phyloP scores from a whole-genome alignment of 1,140 invertebrate genomes.

The Asbolus verrucosus region DNA sequence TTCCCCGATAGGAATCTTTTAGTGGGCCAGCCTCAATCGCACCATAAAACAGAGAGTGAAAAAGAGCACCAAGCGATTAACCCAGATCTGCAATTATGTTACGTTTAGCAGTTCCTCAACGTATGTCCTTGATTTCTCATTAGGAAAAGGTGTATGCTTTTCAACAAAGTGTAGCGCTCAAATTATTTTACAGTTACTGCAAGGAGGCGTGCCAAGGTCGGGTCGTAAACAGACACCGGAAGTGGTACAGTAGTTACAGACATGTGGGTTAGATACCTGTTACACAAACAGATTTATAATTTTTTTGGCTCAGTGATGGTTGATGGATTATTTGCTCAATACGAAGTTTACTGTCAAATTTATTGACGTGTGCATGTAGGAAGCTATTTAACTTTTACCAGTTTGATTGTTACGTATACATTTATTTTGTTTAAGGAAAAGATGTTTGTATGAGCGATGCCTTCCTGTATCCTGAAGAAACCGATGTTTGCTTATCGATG shows the following conservation, averaged over 20 bases:
- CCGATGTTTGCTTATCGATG: too few species aligned
- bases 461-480: too few species aligned
- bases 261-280: slow-evolving; percentile 1
- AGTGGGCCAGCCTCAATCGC: too few species aligned
- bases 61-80: too few species aligned
- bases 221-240: slow-evolving; percentile 16
- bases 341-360: neutral
- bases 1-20: too few species aligned
- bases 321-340: neutral
- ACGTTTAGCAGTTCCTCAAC: slow-evolving; percentile 4
- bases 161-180: neutral
- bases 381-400: neutral
- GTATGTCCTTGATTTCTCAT: slow-evolving; percentile 21
- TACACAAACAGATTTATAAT: neutral
- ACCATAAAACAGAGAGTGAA: too few species aligned
- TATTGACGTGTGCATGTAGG: too few species aligned
- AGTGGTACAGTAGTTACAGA: slow-evolving; percentile 14
- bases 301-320: slow-evolving; percentile 3
- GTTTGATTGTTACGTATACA: too few species aligned
- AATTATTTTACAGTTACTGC: slow-evolving; percentile 20
- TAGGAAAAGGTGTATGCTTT: slow-evolving; percentile 10
- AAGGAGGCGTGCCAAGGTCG: slow-evolving; percentile 19
- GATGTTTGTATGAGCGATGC: too few species aligned
- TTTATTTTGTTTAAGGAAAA: too few species aligned
- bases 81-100: too few species aligned